phyloP scores from a whole-genome alignment of 2,113 vertebrate genomes.

The Passer domesticus region DNA sequence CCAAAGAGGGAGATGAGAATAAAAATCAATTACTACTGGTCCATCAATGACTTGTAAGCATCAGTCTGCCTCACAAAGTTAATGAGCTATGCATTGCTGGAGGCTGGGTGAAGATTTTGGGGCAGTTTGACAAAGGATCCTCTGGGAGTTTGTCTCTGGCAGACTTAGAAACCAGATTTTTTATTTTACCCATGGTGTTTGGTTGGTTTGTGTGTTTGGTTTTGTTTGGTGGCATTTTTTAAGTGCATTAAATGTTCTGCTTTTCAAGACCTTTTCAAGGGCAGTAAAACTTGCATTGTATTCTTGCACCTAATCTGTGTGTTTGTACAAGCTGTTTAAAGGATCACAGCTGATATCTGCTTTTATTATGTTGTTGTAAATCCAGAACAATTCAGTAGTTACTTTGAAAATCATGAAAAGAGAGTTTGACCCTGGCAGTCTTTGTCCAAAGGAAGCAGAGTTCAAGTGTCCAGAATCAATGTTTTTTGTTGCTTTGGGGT shows the following conservation, averaged over 20 bases:
- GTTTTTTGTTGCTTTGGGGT: not conserved
- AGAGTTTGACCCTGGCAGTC: not conserved
- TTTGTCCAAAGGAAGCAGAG: not conserved
- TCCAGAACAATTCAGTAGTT: not conserved
- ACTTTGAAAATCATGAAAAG: not conserved
- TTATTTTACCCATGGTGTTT: rapidly evolving
- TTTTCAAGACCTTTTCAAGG: not conserved
- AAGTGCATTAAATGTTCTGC: not conserved
- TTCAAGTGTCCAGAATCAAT: not conserved
- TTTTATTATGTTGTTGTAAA: not conserved
- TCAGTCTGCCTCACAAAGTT: not conserved
- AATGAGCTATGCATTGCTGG: not conserved
- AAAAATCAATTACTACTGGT: not conserved
- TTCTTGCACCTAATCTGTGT: not conserved
- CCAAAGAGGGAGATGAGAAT: not conserved
- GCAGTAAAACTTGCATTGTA: not conserved
- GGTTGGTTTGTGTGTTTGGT: not conserved
- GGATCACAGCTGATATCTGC: not conserved
- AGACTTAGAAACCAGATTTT: not conserved
- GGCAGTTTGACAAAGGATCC: not conserved
- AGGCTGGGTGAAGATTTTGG: not conserved
- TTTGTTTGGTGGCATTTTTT: not conserved
- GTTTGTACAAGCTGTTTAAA: not conserved
- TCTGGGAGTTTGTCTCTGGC: not conserved
- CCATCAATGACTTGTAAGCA: not conserved